Evolutionary conservation across 2,888 invertebrate species (phyloP), one percentile per base, ranked within the genome.

Genomic region (Graphium colonna): DNA sequence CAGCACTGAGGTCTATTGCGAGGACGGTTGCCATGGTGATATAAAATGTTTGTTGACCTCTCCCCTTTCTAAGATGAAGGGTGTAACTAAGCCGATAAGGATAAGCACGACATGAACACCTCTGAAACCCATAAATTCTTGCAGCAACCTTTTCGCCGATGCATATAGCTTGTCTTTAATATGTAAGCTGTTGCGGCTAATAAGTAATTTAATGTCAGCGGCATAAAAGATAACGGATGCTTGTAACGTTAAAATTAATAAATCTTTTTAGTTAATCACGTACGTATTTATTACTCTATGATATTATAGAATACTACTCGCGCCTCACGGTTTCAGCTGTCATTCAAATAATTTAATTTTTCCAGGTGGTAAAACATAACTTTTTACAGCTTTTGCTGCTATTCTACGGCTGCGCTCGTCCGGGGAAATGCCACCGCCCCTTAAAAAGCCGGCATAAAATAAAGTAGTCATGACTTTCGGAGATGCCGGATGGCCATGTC

Each of bases 131-230:
- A 42, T 38, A 17, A 38, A 47, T 38, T 47, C 9, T 36, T 33
- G 39, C 51, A 3, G 28, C 42, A 38, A 52, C 28, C 48, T 52
- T 43, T 16, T 38, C 26, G 17, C 36, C 38, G 42, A 31, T 43
- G 10, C 31, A 9, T 10, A 9, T 31, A 31, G 31, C 9, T 31
- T 31, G 31, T 10, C 31, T 31, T 31, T 17, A n/a, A 43, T 44
- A 18, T 8, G 21, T 9, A 33, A 48, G 51, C 47, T 55, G 47
- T 55, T 48, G 46, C 39, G 33, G 41, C 38, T 47, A 48, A 44
- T 40, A 45, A 51, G 40, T 48, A 51, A 55, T 52, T 55, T 57
- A 55, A 31, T 52, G 59, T 51, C 51, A 51, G 45, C 51, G 55
- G 48, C 45, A 42, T 57, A 7, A 31, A 31, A 31, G 8, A 31